These are phyloP conservation scores for Athrips mouffetella DNA, from an alignment of 2,888 invertebrate species.

Conservation along the genomic window DNA sequence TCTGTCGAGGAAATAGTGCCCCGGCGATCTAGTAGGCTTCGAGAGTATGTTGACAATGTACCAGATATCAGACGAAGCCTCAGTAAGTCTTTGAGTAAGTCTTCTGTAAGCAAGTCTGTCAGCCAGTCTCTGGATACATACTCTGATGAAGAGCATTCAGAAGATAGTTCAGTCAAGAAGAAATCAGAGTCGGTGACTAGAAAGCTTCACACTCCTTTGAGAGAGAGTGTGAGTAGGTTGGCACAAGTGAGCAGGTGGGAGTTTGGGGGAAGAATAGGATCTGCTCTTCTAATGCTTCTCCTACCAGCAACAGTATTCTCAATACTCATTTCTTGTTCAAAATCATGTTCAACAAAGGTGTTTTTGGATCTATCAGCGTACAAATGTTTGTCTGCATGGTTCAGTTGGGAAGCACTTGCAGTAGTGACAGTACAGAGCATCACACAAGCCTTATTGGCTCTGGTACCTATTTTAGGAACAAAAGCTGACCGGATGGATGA, in stretches of 20 bases:
- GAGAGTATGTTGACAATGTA: conserved; percentile 48
- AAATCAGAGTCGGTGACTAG: conserved; percentile 53
- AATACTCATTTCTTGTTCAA: conserved; percentile 54
- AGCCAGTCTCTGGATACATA: conserved; percentile 59
- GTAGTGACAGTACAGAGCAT: conserved; percentile 59
- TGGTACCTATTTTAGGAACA: conserved; percentile 76
- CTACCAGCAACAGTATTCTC: conserved; percentile 55
- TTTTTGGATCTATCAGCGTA: conserved; percentile 43
- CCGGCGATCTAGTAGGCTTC: conserved; percentile 55
- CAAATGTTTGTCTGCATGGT: conserved; percentile 40
- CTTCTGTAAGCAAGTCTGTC: conserved; percentile 51
- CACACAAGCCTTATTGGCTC: conserved; percentile 67
- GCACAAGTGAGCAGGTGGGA: conserved; percentile 50
- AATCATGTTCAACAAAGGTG: conserved; percentile 51
- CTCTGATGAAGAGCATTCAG: conserved; percentile 64
- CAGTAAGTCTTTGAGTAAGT: conserved; percentile 59
- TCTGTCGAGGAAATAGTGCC: conserved; percentile 49
- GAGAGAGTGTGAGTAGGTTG: conserved; percentile 45
- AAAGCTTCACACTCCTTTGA: conserved; percentile 63
- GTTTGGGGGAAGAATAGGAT: conserved; percentile 62
- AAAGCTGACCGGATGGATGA: conserved; percentile 55
- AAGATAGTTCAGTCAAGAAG: conserved; percentile 41
- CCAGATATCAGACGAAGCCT: conserved; percentile 55
- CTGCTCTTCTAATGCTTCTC: conserved; percentile 45
- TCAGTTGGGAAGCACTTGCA: conserved; percentile 46